Conservation (phyloP, 2,797 vertebrate species). For the Galaxias olidus region DNA sequence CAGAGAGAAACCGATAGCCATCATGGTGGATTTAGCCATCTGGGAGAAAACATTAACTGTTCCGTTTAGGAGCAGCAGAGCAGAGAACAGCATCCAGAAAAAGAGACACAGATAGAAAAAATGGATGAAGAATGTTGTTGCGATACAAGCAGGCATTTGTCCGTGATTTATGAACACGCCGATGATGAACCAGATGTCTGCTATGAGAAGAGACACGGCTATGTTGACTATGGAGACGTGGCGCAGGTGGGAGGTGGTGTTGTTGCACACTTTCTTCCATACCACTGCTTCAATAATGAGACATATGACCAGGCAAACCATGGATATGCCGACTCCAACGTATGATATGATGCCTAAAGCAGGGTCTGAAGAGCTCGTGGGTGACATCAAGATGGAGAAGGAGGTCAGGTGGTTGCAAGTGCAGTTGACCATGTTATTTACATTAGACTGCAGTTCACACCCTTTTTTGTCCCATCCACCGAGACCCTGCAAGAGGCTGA, state of each 20-base stretch:
- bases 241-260: constrained; percentile 87
- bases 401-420: constrained; percentile 86
- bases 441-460: constrained; percentile 44
- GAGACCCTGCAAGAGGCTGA: constrained; percentile 47
- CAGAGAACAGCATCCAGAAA: constrained; percentile 93
- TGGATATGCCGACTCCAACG: constrained; percentile 82
- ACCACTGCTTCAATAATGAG: constrained; percentile 83
- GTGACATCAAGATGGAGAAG: constrained; percentile 75
- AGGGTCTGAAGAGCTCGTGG: too few relatives aligned
- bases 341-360: constrained; percentile 80
- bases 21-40: constrained; percentile 76
- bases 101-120: constrained; percentile 91
- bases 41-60: constrained; percentile 81
- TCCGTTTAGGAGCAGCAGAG: constrained; percentile 85
- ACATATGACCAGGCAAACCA: constrained; percentile 81
- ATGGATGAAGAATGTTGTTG: constrained; percentile 88
- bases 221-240: constrained; percentile 89
- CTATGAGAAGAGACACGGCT: constrained; percentile 82
- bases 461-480: constrained; percentile 81
- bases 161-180: constrained; percentile 53
- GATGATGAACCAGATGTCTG: constrained; percentile 87
- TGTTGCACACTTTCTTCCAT: constrained; percentile 85
- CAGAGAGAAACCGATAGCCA: constrained; percentile 78
- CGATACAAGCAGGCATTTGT: constrained; percentile 65
- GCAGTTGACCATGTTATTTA: constrained; percentile 62